Conservation (phyloP, 2,113 vertebrate species). For the Larimichthys crocea region DNA sequence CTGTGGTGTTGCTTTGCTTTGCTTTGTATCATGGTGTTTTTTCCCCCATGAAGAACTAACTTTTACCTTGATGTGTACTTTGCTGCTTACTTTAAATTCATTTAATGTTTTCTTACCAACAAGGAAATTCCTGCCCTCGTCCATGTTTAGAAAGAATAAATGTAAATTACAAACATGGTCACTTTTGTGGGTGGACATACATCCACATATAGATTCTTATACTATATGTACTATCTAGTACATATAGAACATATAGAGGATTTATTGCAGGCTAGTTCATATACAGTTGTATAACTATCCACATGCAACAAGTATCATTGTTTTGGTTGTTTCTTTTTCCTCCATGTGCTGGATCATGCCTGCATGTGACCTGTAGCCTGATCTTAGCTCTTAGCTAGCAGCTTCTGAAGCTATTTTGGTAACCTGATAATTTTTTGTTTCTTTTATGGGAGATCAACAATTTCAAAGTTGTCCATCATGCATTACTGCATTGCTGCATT, state of each 20-base stretch:
- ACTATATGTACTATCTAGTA: neutral
- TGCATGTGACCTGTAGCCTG: constrained; percentile 39
- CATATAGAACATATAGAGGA: neutral
- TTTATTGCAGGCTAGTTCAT: constrained; percentile 3
- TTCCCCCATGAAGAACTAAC: neutral
- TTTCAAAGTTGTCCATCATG: constrained; percentile 30
- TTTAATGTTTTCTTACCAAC: neutral
- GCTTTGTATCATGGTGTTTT: neutral
- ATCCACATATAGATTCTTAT: neutral
- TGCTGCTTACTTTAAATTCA: neutral
- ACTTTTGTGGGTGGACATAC: neutral
- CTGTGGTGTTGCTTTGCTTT: neutral
- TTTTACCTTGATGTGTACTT: neutral
- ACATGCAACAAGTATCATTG: constrained; percentile 51
- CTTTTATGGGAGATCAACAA: constrained; percentile 2
- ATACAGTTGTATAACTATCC: constrained; percentile 10
- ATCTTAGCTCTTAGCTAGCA: neutral
- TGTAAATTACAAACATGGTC: neutral
- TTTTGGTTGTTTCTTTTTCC: constrained; percentile 86
- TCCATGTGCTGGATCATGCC: constrained; percentile 51
- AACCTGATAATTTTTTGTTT: neutral
- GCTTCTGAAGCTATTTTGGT: neutral
- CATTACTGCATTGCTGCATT: constrained; percentile 71
- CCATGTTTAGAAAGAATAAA: neutral
- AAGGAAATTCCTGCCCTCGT: neutral